Evolutionary conservation across 2,888 invertebrate species (phyloP), one percentile per base, ranked within the genome.

Genomic region (Tachina grossa): DNA sequence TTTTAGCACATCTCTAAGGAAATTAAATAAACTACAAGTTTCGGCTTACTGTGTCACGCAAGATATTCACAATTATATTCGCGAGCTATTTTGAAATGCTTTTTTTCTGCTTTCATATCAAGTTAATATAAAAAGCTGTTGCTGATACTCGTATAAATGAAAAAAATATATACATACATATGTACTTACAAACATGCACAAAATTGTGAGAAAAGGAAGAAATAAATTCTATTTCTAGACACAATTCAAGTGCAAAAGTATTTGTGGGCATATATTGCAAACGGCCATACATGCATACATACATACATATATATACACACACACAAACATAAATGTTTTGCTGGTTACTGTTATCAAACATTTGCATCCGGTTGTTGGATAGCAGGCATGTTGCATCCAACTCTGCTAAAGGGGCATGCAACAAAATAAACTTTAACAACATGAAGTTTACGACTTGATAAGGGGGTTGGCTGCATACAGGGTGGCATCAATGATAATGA

Each of bases 281-380:
- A 74, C 51, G 22, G 19, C 10, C 69, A 47, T 76, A 61, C 75
- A 84, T 80, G 6, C 31, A 31, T 1, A 31, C 31, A 0, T 6
- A 31, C 31, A 31, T 31, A 31, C 69, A 47, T 76, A 61, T 71
- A 84, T 80, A n/a, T n/a, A 68, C 31, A 31, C 4, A 31, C 31
- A 31, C 6, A 31, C 31, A 0, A 31, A 31, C 31, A 31, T 31
- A 31, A 31, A 31, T 31, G 31, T 31, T 5, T 31, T 31, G 31
- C 31, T 84, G 83, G 83, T 76, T 59, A 51, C 41, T 76, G 79
- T 85, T 85, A 83, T 85, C 85, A 76, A 85, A 85, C 79, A 68
- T 68, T 79, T 79, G 72, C 79, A 85, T 85, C 85, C 85, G 85
- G 85, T 83, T 83, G 85, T 83, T 76, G 19, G 85, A 83, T 61